Evolutionary conservation across 2,888 invertebrate species (phyloP).

Genomic region (Pherbina coryleti): DNA sequence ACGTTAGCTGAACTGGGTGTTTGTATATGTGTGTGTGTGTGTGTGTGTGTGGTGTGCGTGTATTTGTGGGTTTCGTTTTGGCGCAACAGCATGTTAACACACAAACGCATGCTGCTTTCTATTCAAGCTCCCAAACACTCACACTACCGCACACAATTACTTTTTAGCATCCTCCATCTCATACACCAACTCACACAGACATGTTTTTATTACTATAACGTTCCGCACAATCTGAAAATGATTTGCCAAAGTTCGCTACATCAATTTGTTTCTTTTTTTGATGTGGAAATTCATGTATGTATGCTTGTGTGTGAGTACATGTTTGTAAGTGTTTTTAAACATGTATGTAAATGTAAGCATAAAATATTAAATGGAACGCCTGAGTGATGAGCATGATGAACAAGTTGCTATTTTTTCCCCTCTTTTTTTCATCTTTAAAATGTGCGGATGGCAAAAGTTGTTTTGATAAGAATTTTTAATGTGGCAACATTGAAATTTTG

Average conservation of each 20-base stretch:
- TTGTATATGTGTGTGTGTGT: not conserved
- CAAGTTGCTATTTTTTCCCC: not conserved
- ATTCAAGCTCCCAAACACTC: constrained; percentile 1
- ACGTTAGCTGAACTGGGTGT: not conserved
- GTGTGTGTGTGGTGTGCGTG: not conserved
- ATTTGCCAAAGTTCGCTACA: constrained; percentile 13
- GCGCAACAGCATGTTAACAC: constrained; percentile 16
- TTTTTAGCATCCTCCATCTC: not conserved
- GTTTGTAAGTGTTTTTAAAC: not conserved
- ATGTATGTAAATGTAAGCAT: constrained; percentile 9
- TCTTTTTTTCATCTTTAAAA: not conserved
- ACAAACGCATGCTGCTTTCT: constrained; percentile 36
- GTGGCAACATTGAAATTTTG: no score
- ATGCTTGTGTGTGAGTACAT: not conserved
- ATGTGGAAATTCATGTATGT: not conserved
- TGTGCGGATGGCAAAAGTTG: not conserved
- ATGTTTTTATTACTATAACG: constrained; percentile 2
- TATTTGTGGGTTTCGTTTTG: not conserved
- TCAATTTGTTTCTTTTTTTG: constrained; percentile 7
- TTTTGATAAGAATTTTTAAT: not conserved
- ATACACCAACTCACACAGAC: not conserved
- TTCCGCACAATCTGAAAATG: constrained; percentile 33
- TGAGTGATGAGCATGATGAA: constrained; percentile 18
- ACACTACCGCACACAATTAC: not conserved
- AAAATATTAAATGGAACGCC: constrained; percentile 8